Conservation (phyloP, 2,888 invertebrate genomes). For the Phortica magna region DNA sequence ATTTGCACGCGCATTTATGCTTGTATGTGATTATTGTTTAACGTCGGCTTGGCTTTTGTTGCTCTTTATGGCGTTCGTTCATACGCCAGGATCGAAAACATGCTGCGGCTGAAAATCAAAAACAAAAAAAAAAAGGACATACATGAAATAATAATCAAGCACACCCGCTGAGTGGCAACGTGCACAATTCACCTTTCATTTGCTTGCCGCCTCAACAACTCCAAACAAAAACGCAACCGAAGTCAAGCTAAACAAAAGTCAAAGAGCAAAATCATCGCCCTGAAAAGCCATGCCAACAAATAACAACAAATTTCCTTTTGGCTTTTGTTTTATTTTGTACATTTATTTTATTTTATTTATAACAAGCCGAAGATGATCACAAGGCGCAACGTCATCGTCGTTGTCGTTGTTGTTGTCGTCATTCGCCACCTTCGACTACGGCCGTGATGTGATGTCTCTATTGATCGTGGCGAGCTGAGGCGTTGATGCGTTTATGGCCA, state of each 20-base stretch:
- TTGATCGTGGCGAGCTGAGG: conserved; percentile 25
- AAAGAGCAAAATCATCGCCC: conserved; percentile 25
- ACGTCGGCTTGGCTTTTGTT: conserved; percentile 5
- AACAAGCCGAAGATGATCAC: background rate
- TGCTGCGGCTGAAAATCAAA: conserved; percentile 38
- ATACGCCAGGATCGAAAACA: conserved; percentile 63
- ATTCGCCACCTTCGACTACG: conserved; percentile 1
- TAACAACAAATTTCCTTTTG: background rate
- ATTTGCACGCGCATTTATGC: conserved; percentile 27
- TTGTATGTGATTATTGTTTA: conserved; percentile 44
- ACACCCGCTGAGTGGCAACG: conserved; percentile 66
- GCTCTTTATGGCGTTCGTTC: conserved; percentile 55
- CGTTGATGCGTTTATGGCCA: conserved; percentile 37
- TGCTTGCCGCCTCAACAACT: conserved; percentile 29
- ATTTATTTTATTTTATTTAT: background rate
- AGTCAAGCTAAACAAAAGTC: background rate
- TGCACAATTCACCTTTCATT: conserved; percentile 62
- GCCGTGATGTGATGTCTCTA: conserved; percentile 19
- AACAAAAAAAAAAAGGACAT: conserved; percentile 24
- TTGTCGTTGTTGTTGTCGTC: background rate
- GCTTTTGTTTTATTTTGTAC: background rate
- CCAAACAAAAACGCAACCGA: conserved; percentile 9
- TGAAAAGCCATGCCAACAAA: background rate
- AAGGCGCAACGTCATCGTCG: conserved; percentile 10
- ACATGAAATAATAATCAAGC: conserved; percentile 54